phyloP scores from a whole-genome alignment of 2,113 vertebrate genomes.

The Sceloporus tristichus region DNA sequence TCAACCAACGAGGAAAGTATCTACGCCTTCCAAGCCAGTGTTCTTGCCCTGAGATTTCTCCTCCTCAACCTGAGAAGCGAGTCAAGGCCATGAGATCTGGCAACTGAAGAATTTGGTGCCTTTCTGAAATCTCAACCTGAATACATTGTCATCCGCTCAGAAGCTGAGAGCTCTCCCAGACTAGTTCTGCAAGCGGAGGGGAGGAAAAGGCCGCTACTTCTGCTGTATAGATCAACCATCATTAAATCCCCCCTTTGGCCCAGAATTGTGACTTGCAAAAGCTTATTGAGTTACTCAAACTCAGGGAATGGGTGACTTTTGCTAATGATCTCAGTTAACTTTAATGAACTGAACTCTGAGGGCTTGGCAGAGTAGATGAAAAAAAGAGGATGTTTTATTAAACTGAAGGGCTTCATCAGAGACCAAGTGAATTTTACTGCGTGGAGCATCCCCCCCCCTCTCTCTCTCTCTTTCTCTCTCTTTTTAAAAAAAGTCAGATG shows the following conservation, averaged over 20 bases:
- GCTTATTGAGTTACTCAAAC: neutral
- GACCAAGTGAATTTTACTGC: neutral
- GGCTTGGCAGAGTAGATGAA: neutral
- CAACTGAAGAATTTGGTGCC: neutral
- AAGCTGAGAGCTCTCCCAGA: neutral
- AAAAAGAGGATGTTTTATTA: neutral
- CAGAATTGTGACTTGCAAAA: slow-evolving; percentile 35
- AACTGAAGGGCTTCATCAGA: neutral
- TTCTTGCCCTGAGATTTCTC: no score
- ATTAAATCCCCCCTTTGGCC: neutral
- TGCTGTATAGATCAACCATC: neutral
- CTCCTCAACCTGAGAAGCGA: no score
- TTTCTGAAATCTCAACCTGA: slow-evolving; percentile 22
- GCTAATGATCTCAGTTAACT: slow-evolving; percentile 27
- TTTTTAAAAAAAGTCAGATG: neutral
- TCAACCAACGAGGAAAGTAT: no score
- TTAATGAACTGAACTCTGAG: neutral
- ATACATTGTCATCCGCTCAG: neutral
- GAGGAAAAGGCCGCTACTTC: no score
- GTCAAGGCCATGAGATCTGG: no score
- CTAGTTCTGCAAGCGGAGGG: fast-evolving
- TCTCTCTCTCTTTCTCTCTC: no score
- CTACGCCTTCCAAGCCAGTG: no score
- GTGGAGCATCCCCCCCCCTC: neutral
- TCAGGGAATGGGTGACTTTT: slow-evolving; percentile 9